These are phyloP conservation scores for Armadillidium nasatum DNA, from an alignment of 1,140 invertebrate species.

Conservation along the genomic window DNA sequence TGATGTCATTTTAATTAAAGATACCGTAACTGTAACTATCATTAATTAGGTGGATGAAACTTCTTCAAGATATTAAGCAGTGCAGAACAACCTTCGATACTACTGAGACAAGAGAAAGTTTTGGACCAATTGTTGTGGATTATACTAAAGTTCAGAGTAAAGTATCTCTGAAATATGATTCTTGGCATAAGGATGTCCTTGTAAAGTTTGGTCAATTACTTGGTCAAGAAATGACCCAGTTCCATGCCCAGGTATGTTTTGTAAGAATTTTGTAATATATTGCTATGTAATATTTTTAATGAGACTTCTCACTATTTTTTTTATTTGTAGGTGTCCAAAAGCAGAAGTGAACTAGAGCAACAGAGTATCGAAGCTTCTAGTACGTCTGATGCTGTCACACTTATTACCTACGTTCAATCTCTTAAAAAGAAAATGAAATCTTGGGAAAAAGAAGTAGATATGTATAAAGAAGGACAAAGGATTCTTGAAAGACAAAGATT, in stretches of 20 bases:
- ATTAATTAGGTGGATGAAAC: too few relatives aligned
- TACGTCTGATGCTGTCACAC: slow-evolving; percentile 94
- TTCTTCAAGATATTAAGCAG: slow-evolving; percentile 80
- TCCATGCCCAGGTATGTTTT: too few relatives aligned
- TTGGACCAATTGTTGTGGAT: slow-evolving; percentile 96
- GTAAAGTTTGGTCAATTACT: slow-evolving; percentile 91
- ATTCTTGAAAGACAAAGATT: slow-evolving; percentile 94
- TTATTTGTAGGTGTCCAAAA: slow-evolving; percentile 31
- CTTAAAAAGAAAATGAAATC: slow-evolving; percentile 87
- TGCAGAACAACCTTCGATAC: slow-evolving; percentile 97
- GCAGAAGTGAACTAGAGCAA: slow-evolving; percentile 85
- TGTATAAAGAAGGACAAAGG: slow-evolving; percentile 83
- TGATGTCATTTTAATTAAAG: too few relatives aligned
- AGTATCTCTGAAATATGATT: slow-evolving; percentile 97
- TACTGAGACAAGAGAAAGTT: slow-evolving; percentile 91
- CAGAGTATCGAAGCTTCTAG: slow-evolving; percentile 97
- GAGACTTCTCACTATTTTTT: too few relatives aligned
- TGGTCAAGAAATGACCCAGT: slow-evolving; percentile 46
- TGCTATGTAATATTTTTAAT: too few relatives aligned
- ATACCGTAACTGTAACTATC: too few relatives aligned
- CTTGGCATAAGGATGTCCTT: slow-evolving; percentile 98
- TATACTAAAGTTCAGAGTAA: slow-evolving; percentile 99
- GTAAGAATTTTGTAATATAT: too few relatives aligned
- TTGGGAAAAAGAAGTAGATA: slow-evolving; percentile 63
- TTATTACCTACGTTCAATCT: slow-evolving; percentile 97